Evolutionary conservation across 2,113 vertebrate species (phyloP).

Genomic region (Bubo blakistoni): DNA sequence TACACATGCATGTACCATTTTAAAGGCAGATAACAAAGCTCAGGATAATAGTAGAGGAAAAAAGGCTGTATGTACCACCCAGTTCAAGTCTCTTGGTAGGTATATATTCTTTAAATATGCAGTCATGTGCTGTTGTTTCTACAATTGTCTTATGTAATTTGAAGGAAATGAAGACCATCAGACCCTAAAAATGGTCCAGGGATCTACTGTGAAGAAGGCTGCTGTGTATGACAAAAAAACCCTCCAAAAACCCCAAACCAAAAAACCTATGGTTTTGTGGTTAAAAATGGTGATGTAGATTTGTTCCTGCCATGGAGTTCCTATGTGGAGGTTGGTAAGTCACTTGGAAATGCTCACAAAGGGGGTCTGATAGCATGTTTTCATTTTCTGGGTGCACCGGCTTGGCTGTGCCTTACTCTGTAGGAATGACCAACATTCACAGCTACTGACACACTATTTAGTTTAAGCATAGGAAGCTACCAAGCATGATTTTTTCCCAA

Average conservation of each 20-base stretch:
- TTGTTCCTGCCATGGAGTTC: not conserved
- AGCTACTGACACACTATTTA: accelerated
- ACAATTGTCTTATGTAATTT: not conserved
- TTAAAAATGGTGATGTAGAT: not conserved
- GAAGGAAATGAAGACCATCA: not conserved
- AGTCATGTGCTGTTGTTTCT: not conserved
- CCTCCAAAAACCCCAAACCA: too few relatives aligned
- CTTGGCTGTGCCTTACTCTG: not conserved
- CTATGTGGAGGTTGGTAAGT: accelerated
- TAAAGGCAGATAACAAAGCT: not conserved
- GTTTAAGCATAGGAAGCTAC: not conserved
- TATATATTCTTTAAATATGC: not conserved
- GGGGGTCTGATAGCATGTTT: accelerated
- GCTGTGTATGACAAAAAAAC: too few relatives aligned
- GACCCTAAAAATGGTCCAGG: not conserved
- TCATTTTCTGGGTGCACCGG: not conserved
- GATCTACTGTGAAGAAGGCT: not conserved
- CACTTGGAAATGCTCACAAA: not conserved
- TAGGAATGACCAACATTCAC: too few relatives aligned
- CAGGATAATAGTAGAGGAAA: not conserved
- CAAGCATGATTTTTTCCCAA: accelerated
- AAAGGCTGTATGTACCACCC: not conserved
- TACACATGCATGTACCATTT: accelerated
- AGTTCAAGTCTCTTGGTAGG: not conserved
- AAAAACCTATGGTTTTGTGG: not conserved